Conservation (phyloP, 2,888 invertebrate genomes). For the Serrognathus titanus region DNA sequence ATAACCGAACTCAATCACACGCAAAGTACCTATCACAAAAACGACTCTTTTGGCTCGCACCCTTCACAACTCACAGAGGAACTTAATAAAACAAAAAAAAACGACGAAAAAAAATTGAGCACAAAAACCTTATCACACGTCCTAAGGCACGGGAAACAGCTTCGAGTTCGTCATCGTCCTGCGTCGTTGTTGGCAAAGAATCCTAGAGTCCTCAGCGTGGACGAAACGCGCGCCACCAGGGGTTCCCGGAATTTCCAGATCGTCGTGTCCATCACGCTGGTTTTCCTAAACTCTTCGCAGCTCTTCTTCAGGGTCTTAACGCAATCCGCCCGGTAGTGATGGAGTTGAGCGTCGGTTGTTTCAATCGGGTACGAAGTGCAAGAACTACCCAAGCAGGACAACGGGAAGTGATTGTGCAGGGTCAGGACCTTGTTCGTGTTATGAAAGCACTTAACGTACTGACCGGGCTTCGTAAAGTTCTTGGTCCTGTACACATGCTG, state of each 20-base stretch:
- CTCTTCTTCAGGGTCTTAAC: constrained; percentile 81
- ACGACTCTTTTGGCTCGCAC: too few relatives aligned
- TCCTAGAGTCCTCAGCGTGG: constrained; percentile 67
- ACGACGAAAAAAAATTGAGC: too few relatives aligned
- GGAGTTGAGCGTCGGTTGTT: constrained; percentile 79
- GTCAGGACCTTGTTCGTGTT: constrained; percentile 85
- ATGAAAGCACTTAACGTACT: constrained; percentile 92
- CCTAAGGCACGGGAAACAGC: too few relatives aligned
- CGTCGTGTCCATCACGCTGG: constrained; percentile 78
- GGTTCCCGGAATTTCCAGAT: constrained; percentile 85
- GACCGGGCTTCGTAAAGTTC: constrained; percentile 90
- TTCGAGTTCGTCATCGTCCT: too few relatives aligned
- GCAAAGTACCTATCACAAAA: too few relatives aligned
- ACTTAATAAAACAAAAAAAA: too few relatives aligned
- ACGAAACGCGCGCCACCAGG: constrained; percentile 66
- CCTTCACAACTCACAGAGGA: too few relatives aligned
- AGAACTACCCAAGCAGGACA: constrained; percentile 78
- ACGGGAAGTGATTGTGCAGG: constrained; percentile 89
- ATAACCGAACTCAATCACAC: too few relatives aligned
- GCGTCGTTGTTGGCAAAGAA: constrained; percentile 52
- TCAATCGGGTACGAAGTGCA: constrained; percentile 84
- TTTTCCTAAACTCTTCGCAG: constrained; percentile 78
- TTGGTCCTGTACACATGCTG: constrained; percentile 87
- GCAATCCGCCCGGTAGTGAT: constrained; percentile 93
- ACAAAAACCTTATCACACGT: too few relatives aligned